These are phyloP conservation scores for Acomys russatus DNA, from an alignment of 2,797 vertebrate species.

Conservation along the genomic window DNA sequence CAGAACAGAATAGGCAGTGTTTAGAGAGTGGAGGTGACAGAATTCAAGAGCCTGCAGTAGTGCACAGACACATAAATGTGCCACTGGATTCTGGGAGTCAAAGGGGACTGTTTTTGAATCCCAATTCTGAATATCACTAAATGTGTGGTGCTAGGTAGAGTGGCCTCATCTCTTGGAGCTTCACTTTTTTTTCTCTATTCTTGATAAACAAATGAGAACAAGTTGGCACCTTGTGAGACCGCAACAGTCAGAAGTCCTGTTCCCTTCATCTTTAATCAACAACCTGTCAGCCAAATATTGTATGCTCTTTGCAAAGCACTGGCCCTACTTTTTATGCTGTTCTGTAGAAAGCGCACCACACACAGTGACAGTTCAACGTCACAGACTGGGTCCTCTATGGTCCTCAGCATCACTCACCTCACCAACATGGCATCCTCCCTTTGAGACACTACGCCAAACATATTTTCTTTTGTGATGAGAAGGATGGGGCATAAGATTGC, in stretches of 20 bases:
- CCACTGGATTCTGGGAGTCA: neutral
- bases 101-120: conserved; percentile 1
- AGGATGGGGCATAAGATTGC: neutral
- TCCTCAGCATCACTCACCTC: neutral
- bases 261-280: neutral
- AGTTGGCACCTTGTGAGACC: neutral
- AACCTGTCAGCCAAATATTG: conserved; percentile 27
- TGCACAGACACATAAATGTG: neutral
- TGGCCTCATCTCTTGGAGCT: neutral
- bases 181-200: neutral
- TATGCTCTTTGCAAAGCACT: neutral
- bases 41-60: neutral
- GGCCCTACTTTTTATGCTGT: neutral
- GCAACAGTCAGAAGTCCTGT: neutral
- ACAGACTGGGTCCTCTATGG: neutral
- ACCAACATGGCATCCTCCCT: neutral
- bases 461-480: neutral
- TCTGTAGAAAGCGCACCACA: neutral
- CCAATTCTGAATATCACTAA: neutral
- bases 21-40: neutral
- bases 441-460: neutral
- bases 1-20: neutral
- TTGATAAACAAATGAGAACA: neutral
- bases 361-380: neutral
- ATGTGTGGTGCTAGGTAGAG: neutral